These are phyloP conservation scores for Muscicapa striata DNA, from an alignment of 2,797 vertebrate species.

Conservation along the genomic window DNA sequence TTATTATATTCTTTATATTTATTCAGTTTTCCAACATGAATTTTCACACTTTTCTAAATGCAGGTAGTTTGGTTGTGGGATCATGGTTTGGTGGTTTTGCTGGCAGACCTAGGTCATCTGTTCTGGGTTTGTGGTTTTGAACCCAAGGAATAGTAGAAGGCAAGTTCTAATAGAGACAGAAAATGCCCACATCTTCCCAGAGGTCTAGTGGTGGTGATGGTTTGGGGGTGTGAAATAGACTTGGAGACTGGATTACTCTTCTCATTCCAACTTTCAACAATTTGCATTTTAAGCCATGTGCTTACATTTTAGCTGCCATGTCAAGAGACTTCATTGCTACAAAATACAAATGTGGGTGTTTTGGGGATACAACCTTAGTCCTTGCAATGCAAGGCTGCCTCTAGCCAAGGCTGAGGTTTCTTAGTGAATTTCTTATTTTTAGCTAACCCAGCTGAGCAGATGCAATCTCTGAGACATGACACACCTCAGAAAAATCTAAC, in stretches of 20 bases:
- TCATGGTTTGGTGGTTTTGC: not conserved
- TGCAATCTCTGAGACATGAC: not conserved
- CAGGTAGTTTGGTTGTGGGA: not conserved
- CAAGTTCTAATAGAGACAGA: not conserved
- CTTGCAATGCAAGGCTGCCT: not conserved
- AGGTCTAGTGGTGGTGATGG: not conserved
- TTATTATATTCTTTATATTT: not conserved
- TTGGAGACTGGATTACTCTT: not conserved
- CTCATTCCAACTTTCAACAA: not conserved
- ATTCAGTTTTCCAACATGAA: not conserved
- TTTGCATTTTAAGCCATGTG: not conserved
- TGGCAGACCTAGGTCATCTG: not conserved
- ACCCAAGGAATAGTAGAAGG: not conserved
- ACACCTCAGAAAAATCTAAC: not conserved
- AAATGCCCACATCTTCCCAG: not conserved
- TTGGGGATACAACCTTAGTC: not conserved
- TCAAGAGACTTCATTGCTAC: not conserved
- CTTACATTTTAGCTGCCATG: not conserved
- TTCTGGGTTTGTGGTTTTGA: not conserved
- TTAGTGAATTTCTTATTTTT: not conserved
- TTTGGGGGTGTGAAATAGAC: not conserved
- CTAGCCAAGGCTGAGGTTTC: not conserved
- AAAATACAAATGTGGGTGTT: not conserved
- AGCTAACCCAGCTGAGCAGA: not conserved
- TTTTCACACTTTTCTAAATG: not conserved